Evolutionary conservation across 2,888 invertebrate genomes (phyloP).

Genomic region (Lithodes maja): DNA sequence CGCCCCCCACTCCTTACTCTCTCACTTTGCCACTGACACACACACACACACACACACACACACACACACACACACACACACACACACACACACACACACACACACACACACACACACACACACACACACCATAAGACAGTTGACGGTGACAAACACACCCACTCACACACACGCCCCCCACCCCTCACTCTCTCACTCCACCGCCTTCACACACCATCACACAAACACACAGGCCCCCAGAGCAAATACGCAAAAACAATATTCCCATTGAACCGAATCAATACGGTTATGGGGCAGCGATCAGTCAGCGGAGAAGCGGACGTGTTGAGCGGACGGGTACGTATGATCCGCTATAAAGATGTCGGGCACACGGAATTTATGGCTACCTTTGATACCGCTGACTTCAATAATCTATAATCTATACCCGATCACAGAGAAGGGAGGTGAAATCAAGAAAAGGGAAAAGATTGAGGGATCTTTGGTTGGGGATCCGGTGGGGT

Average conservation of each 20-base stretch:
- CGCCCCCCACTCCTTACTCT: neutral
- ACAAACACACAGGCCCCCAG: conserved; percentile 26
- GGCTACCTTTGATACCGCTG: conserved; percentile 40
- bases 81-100: conserved; percentile 21
- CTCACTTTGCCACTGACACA: neutral
- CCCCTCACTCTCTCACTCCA: neutral
- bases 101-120: conserved; percentile 24
- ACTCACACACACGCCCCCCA: neutral
- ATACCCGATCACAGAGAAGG: conserved; percentile 14
- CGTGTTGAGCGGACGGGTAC: conserved; percentile 47
- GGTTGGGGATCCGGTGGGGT: too few relatives aligned
- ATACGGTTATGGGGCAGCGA: conserved; percentile 35
- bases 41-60: conserved; percentile 26
- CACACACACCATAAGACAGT: conserved; percentile 4
- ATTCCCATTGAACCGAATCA: conserved; percentile 44
- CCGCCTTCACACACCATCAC: conserved; percentile 35
- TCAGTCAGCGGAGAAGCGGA: conserved; percentile 46
- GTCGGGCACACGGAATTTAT: conserved; percentile 44
- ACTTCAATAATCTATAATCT: conserved; percentile 54
- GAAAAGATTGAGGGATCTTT: neutral
- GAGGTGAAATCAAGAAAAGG: neutral
- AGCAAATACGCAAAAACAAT: conserved; percentile 34
- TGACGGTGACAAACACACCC: neutral
- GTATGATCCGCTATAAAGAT: conserved; percentile 53
- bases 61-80: conserved; percentile 24